Evolutionary conservation across 2,888 invertebrate species (phyloP).

Genomic region (Phalangium opilio): DNA sequence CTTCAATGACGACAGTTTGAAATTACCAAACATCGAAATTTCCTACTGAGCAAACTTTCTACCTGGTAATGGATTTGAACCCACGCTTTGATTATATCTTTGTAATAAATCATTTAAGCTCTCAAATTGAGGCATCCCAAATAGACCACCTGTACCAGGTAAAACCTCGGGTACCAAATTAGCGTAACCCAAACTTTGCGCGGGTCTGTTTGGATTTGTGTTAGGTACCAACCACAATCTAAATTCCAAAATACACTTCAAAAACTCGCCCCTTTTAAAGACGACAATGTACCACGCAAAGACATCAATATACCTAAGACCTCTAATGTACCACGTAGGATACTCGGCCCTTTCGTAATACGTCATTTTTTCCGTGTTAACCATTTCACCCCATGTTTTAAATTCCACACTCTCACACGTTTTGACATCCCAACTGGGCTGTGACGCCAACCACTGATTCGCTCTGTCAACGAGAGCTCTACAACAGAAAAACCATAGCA

Average conservation of each 20-base stretch:
- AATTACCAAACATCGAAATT: too few relatives aligned
- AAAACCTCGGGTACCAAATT: conserved; percentile 13
- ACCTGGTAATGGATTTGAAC: conserved; percentile 12
- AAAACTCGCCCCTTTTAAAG: not conserved
- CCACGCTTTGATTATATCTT: conserved; percentile 7
- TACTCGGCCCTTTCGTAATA: conserved; percentile 13
- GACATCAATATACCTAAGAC: conserved; percentile 10
- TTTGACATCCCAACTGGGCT: conserved; percentile 13
- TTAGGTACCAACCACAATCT: conserved; percentile 13
- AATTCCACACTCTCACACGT: conserved; percentile 20
- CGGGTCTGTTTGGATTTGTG: not conserved
- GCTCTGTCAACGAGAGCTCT: conserved; percentile 18
- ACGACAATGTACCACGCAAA: not conserved
- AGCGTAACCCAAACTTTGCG: conserved; percentile 15
- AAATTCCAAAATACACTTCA: not conserved
- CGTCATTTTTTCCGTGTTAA: conserved; percentile 15
- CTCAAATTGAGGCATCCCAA: conserved; percentile 9
- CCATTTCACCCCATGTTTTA: conserved; percentile 4
- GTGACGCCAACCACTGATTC: conserved; percentile 14
- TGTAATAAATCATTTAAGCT: conserved; percentile 8
- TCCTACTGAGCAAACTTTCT: too few relatives aligned
- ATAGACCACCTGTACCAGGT: conserved; percentile 5
- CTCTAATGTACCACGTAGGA: conserved; percentile 12
- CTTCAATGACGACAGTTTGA: too few relatives aligned
- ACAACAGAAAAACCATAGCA: not conserved